Evolutionary conservation across 2,113 vertebrate genomes (phyloP).

Genomic region (Columba janthina): DNA sequence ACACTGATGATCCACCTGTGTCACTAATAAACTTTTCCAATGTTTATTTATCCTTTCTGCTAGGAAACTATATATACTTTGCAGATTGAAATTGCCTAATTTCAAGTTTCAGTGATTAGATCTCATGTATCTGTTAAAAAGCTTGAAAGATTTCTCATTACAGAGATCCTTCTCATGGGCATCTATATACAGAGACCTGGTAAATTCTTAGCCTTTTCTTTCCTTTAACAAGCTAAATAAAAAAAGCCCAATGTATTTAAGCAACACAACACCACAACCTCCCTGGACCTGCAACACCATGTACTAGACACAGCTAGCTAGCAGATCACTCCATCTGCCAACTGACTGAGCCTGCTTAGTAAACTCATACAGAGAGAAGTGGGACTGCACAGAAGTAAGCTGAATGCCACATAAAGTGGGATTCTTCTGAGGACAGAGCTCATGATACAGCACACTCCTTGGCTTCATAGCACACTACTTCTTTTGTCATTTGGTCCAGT

Average conservation of each 20-base stretch:
- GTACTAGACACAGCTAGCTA: background rate
- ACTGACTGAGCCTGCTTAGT: background rate
- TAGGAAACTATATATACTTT: background rate
- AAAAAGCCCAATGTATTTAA: background rate
- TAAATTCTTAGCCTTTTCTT: background rate
- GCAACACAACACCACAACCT: background rate
- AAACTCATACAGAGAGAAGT: background rate
- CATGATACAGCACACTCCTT: background rate
- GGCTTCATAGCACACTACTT: background rate
- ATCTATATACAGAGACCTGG: background rate
- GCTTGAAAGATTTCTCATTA: background rate
- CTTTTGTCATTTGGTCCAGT: background rate
- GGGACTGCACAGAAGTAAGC: background rate
- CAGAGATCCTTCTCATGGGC: background rate
- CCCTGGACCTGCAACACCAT: too few species aligned
- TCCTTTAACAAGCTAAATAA: background rate
- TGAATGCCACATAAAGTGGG: background rate
- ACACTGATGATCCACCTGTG: background rate
- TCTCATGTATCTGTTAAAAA: background rate
- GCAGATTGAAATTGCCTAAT: background rate
- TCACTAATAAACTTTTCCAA: background rate
- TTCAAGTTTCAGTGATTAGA: background rate
- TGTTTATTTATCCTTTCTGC: background rate
- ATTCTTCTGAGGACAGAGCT: background rate
- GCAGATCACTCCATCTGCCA: background rate